A percentile compares a stretch with the other conserved stretches of the same genome.
These are phyloP conservation scores for Ceratina calcarata DNA, from an alignment of 1,140 invertebrate species.

Conservation along the genomic window DNA sequence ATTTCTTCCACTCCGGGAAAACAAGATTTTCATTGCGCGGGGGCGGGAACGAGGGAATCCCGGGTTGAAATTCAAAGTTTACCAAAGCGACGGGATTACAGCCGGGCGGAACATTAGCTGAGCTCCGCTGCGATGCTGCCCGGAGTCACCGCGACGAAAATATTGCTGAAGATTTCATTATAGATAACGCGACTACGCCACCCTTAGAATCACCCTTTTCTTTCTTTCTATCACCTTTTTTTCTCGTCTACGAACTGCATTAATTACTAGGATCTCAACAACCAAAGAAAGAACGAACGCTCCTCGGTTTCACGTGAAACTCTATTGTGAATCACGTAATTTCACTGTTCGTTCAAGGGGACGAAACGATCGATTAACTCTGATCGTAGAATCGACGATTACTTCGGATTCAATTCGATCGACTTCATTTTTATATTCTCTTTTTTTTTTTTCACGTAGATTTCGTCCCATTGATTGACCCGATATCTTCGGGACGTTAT, in stretches of 20 bases:
- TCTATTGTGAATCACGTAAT: neutral
- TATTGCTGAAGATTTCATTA: constrained; percentile 70
- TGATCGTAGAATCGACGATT: too few relatives aligned
- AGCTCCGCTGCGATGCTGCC: constrained; percentile 12
- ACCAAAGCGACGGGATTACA: constrained; percentile 25
- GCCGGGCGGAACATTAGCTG: constrained; percentile 34
- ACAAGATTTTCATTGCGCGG: constrained; percentile 4
- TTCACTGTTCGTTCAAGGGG: neutral
- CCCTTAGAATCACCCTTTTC: constrained; percentile 28
- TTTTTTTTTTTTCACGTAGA: too few relatives aligned
- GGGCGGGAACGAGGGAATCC: neutral
- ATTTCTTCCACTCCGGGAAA: constrained; percentile 11
- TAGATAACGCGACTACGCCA: constrained; percentile 60
- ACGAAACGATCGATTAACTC: too few relatives aligned
- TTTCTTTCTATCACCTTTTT: constrained; percentile 20
- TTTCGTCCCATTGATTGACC: too few relatives aligned
- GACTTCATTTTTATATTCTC: too few relatives aligned
- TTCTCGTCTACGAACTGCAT: neutral
- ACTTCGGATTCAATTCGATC: too few relatives aligned
- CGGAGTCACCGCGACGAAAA: constrained; percentile 62
- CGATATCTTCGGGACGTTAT: too few relatives aligned
- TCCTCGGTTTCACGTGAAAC: too few relatives aligned
- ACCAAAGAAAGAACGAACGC: neutral
- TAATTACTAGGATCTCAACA: neutral
- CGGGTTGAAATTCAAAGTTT: constrained; percentile 24